Base-by-base conservation (phyloP, 1,140 invertebrate genomes). In the Copidosoma floridanum region DNA sequence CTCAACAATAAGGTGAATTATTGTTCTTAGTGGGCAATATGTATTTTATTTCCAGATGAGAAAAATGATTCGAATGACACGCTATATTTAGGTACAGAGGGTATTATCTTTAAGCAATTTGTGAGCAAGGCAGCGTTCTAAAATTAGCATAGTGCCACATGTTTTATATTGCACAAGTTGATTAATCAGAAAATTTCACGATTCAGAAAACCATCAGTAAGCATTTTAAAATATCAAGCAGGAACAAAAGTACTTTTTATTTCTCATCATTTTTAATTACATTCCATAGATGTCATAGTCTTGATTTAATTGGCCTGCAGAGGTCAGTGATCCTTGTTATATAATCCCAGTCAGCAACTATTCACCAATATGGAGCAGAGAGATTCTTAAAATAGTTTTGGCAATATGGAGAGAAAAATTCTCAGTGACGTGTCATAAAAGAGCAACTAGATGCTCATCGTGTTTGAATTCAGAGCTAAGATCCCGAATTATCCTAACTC, bases 331-430 rank as follows among this genome's bases (percentile, higher is more conserved):
- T 72, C 57, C 65, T 57, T 48, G 67, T 73, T 75, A 76, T 57
- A 71, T 76, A 74, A 75, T n/a, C 62, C 55, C 37, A 29, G 65
- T 62, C 68, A 65, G 61, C 44, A 68, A 68, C 54, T 67, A 69
- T 63, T 65, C 64, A 56, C 57, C 61, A 67, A 65, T 63, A 58
- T 69, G 65, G 68, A 73, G 67, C 63, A 57, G 52, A 60, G 61
- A 59, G n/a, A 68, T 70, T 77, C 72, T 75, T 69, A 74, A 76
- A 77, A 77, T 76, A 76, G 71, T 74, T 73, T 67, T 64, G 51
- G 63, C 41, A 66, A 51, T 51, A 56, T 46, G 29, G 60, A 62
- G 47, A 51, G 44, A 57, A 57, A 21, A 56, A 12, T 12, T 44
- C 44, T 51, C 26, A 8, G 16, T 54, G 23, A 21, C 21, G 43